These are phyloP conservation scores for Hymenochirus boettgeri DNA, from an alignment of 2,113 vertebrate species.

Conservation along the genomic window DNA sequence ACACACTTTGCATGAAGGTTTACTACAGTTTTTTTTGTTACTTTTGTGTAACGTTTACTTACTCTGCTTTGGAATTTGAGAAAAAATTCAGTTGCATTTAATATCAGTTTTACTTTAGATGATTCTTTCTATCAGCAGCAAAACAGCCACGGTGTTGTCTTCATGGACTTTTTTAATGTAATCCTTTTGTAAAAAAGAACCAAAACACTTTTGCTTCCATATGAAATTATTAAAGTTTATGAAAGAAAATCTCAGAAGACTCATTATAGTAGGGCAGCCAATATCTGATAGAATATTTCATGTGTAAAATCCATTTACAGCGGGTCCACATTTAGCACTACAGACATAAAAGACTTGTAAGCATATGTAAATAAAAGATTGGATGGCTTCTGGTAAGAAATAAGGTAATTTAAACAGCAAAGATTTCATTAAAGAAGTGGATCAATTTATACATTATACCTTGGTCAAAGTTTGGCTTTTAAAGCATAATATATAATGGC, in stretches of 20 bases:
- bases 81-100: too few relatives aligned
- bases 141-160: constrained; percentile 53
- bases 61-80: too few relatives aligned
- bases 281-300: constrained; percentile 70
- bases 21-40: too few relatives aligned
- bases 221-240: constrained; percentile 61
- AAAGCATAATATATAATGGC: too few relatives aligned
- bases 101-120: constrained; percentile 57
- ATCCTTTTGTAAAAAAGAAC: constrained; percentile 55
- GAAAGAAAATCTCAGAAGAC: constrained; percentile 59
- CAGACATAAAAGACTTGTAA: constrained; percentile 40
- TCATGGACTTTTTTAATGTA: constrained; percentile 50
- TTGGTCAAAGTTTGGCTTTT: too few relatives aligned
- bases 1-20: too few relatives aligned
- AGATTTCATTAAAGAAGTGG: constrained; percentile 37
- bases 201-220: constrained; percentile 53
- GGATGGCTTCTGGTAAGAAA: constrained; percentile 45
- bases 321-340: constrained; percentile 41
- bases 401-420: constrained; percentile 41
- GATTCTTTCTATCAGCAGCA: constrained; percentile 54
- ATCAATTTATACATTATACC: too few relatives aligned
- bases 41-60: too few relatives aligned
- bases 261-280: constrained; percentile 60
- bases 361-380: constrained; percentile 36
- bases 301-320: constrained; percentile 51